Conservation (phyloP, 2,888 invertebrate species). For the Drosophila seclusa region DNA sequence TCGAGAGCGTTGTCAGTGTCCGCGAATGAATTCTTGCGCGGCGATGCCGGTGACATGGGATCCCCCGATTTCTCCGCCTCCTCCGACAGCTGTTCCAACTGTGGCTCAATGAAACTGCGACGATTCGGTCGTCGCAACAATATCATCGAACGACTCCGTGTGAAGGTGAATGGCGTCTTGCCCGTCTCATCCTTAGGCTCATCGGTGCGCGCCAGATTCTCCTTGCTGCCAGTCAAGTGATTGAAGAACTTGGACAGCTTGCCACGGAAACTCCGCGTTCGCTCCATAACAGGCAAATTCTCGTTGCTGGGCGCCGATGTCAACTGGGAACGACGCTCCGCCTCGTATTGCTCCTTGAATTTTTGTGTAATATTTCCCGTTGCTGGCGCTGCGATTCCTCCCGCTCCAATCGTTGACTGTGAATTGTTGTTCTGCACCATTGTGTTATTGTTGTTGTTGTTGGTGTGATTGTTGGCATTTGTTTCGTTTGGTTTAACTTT, state of each 20-base stretch:
- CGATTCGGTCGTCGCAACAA: constrained; percentile 83
- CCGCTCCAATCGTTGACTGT: constrained; percentile 17
- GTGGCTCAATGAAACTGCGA: constrained; percentile 83
- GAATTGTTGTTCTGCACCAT: constrained; percentile 40
- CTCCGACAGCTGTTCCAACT: constrained; percentile 84
- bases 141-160: constrained; percentile 84
- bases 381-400: constrained; percentile 4
- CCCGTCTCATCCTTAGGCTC: constrained; percentile 45
- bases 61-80: constrained; percentile 81
- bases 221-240: constrained; percentile 84
- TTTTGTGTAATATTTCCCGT: constrained; percentile 63
- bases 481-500: constrained; percentile 47
- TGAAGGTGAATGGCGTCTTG: constrained; percentile 81
- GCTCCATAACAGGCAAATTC: constrained; percentile 81
- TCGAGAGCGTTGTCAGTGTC: constrained; percentile 33
- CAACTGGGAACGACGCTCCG: constrained; percentile 48
- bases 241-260: constrained; percentile 83
- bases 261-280: constrained; percentile 84
- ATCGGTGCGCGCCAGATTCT: constrained; percentile 78
- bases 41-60: constrained; percentile 76
- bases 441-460: constrained; percentile 30
- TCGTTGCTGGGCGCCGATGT: constrained; percentile 52
- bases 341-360: constrained; percentile 67
- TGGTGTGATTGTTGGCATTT: constrained; percentile 39
- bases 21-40: constrained; percentile 74